Base-by-base conservation (phyloP, 2,113 vertebrate species). In the Peromyscus maniculatus region DNA sequence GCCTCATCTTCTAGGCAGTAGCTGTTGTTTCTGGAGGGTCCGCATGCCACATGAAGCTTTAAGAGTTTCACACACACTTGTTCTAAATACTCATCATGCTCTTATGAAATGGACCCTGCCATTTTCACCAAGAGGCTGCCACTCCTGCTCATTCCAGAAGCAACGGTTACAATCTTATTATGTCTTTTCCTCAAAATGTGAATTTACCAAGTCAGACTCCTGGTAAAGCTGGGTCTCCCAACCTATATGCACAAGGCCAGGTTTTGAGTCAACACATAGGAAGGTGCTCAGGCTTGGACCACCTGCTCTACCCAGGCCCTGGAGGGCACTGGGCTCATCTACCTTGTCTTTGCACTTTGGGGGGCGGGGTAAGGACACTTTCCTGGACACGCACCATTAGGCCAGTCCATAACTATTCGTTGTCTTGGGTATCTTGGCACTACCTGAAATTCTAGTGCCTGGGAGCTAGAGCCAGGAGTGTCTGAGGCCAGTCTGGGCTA, bases 231-330 rank as follows among this genome's bases (percentile, higher is more conserved):
- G 26, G 39, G n/a, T 64, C 1, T 8, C 22, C 36, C 46, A n/a
- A 16, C 72, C 26, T 10, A 49, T 19, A 31, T 19, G 9, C 12
- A 4, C n/a, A 15, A 26, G 31, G 66, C 17, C 46, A 16, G 57
- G 24, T 33, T 87, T 92, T 21, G 55, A 46, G 22, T 43, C 13
- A 21, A 24, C 36, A 12, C 3, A 12, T 7, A 26, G 3, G 69
- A 7, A 5, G 33, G 1, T 9, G 55, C 75, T 71, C 1, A 1
- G 5, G 1, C 5, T 33, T 17, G 3, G 36, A 36, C 31, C n/a
- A 2, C 19, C 8, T 19, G 46, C 52, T 46, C 71, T 55, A 0
- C 67, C 24, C 19, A 62, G 22, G 82, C 39, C 7, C 7, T 24
- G 0, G 66, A 39, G 36, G n/a, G 19, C 33, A 11, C n/a, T 39